phyloP scores from a whole-genome alignment of 2,797 vertebrate species.

The Pelobates cultripes region DNA sequence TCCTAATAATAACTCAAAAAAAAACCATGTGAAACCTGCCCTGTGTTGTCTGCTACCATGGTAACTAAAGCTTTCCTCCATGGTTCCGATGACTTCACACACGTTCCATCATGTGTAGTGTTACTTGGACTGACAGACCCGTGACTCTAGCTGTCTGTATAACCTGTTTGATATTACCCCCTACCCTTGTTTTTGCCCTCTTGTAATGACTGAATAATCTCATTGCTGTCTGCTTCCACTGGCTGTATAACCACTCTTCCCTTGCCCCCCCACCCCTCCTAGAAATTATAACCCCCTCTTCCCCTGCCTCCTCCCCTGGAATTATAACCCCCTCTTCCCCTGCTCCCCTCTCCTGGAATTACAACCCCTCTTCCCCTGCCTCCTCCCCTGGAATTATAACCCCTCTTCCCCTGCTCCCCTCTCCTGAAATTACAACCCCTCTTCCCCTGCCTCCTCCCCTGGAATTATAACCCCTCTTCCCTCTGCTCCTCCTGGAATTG shows the following conservation, averaged over 20 bases:
- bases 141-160: too few species aligned
- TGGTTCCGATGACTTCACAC: conserved; percentile 60
- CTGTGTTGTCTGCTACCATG: conserved; percentile 76
- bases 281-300: too few species aligned
- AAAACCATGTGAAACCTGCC: conserved; percentile 75
- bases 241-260: too few species aligned
- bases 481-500: too few species aligned
- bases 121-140: too few species aligned
- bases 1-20: conserved; percentile 76
- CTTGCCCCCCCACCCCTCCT: too few species aligned
- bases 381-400: conserved; percentile 18
- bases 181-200: too few species aligned
- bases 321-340: too few species aligned
- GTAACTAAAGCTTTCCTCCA: conserved; percentile 68
- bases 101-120: conserved; percentile 17
- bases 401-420: not conserved
- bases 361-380: too few species aligned
- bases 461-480: conserved; percentile 13
- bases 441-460: conserved; percentile 55
- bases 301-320: too few species aligned
- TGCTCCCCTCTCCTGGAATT: too few species aligned
- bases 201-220: not conserved
- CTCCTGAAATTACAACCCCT: conserved; percentile 24
- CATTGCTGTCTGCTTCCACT: not conserved
- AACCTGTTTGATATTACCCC: too few species aligned